Evolutionary conservation across 2,888 invertebrate genomes (phyloP), one percentile per base, ranked within the genome.

Genomic region (Lasiommata megera): DNA sequence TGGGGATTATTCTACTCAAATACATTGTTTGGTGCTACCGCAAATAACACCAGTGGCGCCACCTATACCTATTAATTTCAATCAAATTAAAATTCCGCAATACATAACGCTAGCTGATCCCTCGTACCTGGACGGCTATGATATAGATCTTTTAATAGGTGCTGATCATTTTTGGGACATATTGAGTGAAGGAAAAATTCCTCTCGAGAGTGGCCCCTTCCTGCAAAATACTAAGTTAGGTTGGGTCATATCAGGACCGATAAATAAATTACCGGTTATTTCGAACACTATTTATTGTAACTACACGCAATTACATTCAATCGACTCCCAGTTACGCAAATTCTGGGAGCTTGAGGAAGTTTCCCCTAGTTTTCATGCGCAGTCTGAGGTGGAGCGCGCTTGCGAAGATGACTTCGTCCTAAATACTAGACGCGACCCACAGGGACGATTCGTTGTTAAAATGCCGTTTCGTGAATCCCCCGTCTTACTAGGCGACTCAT

Each of bases 161-260:
- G 64, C 65, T 16, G 61, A 64, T 55, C 38, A 44, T 8, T 64
- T 64, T 52, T 67, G 67, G 66, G 64, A 67, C 9, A 54, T 67
- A 28, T 46, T 67, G 12, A 40, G n/a, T 3, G 9, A 57, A 6
- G 56, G 50, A 3, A 60, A 56, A 48, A 62, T 67, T 9, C 55
- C 50, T 16, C 53, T 70, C 46, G 48, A 46, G 28, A 59, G 29
- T 16, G 66, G 67, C 6, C 69, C 68, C 3, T 66, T 44, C 37
- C 44, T 68, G 38, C 63, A 64, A 37, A 60, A 67, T 34, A 64
- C 68, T 6, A 36, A 54, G 14, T 47, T 68, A 50, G 70, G 68
- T 0, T 70, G 67, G 67, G 41, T 68, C 1, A 44, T 70, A 3
- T 61, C 67, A 0, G 68, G 67, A 8, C 56, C 63, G 9, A 43